Evolutionary conservation across 1,140 invertebrate genomes (phyloP).

Genomic region (Achroia grisella): DNA sequence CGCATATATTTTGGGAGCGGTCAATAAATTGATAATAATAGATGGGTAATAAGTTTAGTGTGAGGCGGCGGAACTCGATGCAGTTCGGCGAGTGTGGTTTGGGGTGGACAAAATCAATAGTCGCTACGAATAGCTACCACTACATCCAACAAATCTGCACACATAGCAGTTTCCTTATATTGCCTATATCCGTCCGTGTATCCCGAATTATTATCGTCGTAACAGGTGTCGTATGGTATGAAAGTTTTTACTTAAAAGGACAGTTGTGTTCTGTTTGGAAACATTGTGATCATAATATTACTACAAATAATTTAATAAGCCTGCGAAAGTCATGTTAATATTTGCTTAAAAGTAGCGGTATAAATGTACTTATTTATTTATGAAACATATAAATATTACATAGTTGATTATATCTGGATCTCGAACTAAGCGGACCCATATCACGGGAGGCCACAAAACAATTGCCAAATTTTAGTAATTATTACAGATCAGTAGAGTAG

Average conservation of each 20-base stretch:
- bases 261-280: no score
- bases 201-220: slow-evolving; percentile 33
- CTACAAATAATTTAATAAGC: no score
- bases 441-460: no score
- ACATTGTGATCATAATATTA: no score
- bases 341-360: no score
- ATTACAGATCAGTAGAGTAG: no score
- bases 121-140: slow-evolving; percentile 57
- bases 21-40: slow-evolving; percentile 59
- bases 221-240: slow-evolving; percentile 24
- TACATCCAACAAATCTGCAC: slow-evolving; percentile 52
- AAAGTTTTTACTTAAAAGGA: neutral
- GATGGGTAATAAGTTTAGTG: slow-evolving; percentile 37
- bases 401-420: no score
- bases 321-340: no score
- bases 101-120: slow-evolving; percentile 71
- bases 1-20: slow-evolving; percentile 21
- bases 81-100: slow-evolving; percentile 47
- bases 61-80: slow-evolving; percentile 38
- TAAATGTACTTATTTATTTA: no score
- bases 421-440: no score
- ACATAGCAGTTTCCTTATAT: slow-evolving; percentile 60
- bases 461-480: no score
- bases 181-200: slow-evolving; percentile 38
- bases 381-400: no score